These are phyloP conservation scores for Micrasema minimum DNA, from an alignment of 1,140 invertebrate species.

Conservation along the genomic window DNA sequence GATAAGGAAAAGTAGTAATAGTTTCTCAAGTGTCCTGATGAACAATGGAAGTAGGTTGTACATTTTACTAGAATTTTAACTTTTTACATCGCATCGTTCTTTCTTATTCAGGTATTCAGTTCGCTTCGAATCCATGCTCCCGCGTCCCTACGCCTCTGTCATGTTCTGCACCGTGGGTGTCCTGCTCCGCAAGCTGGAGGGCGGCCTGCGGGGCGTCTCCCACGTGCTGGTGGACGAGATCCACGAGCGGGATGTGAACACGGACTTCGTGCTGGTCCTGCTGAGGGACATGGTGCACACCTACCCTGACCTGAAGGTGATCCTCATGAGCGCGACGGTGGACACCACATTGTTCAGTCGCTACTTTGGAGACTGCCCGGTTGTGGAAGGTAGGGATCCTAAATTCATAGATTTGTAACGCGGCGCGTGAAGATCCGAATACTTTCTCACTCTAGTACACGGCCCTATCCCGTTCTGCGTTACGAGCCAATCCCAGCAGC, in stretches of 20 bases:
- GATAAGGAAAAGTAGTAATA: too few relatives aligned
- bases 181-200: constrained; percentile 89
- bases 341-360: constrained; percentile 89
- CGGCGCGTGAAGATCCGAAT: too few relatives aligned
- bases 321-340: constrained; percentile 98
- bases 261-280: constrained; percentile 95
- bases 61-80: too few relatives aligned
- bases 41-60: too few relatives aligned
- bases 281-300: constrained; percentile 91
- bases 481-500: too few relatives aligned
- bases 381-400: constrained; percentile 62
- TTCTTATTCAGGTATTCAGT: constrained; percentile 78
- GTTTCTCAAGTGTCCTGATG: too few relatives aligned
- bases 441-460: too few relatives aligned
- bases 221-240: constrained; percentile 97
- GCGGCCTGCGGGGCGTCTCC: constrained; percentile 85
- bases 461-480: too few relatives aligned
- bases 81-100: too few relatives aligned
- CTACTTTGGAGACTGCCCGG: constrained; percentile 92
- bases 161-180: constrained; percentile 97
- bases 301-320: constrained; percentile 89
- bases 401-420: too few relatives aligned
- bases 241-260: constrained; percentile 96
- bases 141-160: constrained; percentile 91
- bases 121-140: constrained; percentile 88